Percentiles rank a stretch among this genome's conserved stretches.
Conservation (phyloP, 2,888 invertebrate genomes). For the Diarsia mendica region DNA sequence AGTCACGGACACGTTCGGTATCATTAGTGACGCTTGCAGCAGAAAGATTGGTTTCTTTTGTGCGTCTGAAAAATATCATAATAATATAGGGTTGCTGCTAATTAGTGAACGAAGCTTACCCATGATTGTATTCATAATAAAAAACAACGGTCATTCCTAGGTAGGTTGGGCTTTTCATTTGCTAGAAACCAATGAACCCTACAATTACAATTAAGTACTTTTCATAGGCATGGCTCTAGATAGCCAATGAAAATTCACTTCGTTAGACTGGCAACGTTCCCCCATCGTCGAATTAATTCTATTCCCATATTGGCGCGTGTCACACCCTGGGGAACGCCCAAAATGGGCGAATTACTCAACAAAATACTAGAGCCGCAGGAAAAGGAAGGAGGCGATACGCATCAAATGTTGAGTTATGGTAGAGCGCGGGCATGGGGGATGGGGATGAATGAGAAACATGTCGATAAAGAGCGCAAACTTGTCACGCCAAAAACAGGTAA, state of each 20-base stretch:
- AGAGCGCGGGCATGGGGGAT: neutral
- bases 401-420: neutral
- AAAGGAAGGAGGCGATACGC: neutral
- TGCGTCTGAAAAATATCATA: slow-evolving; percentile 64
- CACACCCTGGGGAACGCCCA: slow-evolving; percentile 14
- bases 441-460: neutral
- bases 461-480: neutral
- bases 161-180: neutral
- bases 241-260: slow-evolving; percentile 18
- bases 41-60: slow-evolving; percentile 93
- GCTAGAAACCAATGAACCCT: neutral
- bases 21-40: slow-evolving; percentile 95
- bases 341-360: neutral
- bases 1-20: slow-evolving; percentile 96
- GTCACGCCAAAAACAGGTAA: slow-evolving; percentile 9
- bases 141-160: neutral
- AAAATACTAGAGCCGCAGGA: slow-evolving; percentile 28
- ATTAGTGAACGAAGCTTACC: too few species aligned
- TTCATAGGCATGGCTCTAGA: neutral
- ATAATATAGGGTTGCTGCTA: neutral
- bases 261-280: neutral
- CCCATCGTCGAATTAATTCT: neutral
- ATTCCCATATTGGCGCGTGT: neutral
- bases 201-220: neutral
- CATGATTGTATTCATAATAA: too few species aligned